Conservation (phyloP, 2,113 vertebrate species). For the Ivindomyrus marchei region DNA sequence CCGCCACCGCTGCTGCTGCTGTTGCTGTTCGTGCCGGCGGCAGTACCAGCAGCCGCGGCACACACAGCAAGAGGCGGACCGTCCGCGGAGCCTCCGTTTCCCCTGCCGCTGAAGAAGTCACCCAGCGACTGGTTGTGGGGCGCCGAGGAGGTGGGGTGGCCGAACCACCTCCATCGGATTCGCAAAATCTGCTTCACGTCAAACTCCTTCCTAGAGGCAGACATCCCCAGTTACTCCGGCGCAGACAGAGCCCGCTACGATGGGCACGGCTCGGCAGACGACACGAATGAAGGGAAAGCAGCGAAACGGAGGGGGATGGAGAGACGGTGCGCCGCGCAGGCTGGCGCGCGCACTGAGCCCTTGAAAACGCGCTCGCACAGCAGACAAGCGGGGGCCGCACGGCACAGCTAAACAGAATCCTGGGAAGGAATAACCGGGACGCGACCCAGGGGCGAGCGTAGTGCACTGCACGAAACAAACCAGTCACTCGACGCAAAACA, state of each 20-base stretch:
- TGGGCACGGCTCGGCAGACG: slow-evolving; percentile 32
- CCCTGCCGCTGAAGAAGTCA: slow-evolving; percentile 70
- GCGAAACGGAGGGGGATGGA: background rate
- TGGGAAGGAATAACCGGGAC: background rate
- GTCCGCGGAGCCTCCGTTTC: slow-evolving; percentile 40
- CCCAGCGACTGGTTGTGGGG: slow-evolving; percentile 65
- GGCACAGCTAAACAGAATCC: too few relatives aligned
- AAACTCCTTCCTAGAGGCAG: slow-evolving; percentile 91
- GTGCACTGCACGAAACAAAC: background rate
- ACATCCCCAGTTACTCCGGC: slow-evolving; percentile 73
- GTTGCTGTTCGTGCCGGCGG: slow-evolving; percentile 44
- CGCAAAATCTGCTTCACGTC: slow-evolving; percentile 97
- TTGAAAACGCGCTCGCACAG: slow-evolving; percentile 14
- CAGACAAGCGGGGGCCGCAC: background rate
- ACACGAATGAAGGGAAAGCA: slow-evolving; percentile 16
- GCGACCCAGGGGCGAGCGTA: background rate
- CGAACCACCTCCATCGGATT: slow-evolving; percentile 96
- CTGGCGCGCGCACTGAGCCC: background rate
- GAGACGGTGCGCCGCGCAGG: background rate
- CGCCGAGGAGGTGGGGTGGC: slow-evolving; percentile 76
- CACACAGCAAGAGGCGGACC: slow-evolving; percentile 59
- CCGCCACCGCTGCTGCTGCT: slow-evolving; percentile 45
- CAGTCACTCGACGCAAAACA: background rate
- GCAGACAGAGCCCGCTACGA: slow-evolving; percentile 47
- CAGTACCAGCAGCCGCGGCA: slow-evolving; percentile 28